phyloP scores from a whole-genome alignment of 2,888 invertebrate genomes.

The Chouioia cunea region DNA sequence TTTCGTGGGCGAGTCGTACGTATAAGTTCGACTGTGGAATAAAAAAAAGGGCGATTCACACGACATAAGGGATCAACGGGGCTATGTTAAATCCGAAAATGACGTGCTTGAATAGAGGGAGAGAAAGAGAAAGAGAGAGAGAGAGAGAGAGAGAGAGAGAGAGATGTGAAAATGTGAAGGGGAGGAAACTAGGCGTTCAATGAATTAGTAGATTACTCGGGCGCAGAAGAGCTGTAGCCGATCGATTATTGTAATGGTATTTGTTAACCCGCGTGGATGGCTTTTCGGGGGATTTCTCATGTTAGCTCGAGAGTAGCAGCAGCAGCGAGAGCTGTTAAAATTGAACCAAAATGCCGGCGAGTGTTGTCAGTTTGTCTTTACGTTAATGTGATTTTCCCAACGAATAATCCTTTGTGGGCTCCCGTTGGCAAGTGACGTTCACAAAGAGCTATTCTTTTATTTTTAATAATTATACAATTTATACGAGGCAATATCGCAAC shows the following conservation, averaged over 20 bases:
- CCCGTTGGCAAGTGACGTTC: too few relatives aligned
- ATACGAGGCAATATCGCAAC: too few relatives aligned
- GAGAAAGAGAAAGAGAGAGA: conserved; percentile 1
- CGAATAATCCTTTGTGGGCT: too few relatives aligned
- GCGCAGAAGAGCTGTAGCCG: neutral
- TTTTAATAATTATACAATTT: too few relatives aligned
- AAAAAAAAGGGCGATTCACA: neutral
- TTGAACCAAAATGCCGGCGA: too few relatives aligned
- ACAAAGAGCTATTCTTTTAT: too few relatives aligned
- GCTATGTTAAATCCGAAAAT: conserved; percentile 45
- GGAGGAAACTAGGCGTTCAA: conserved; percentile 34
- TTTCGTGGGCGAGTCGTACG: neutral
- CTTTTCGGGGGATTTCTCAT: conserved; percentile 12
- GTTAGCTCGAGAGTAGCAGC: neutral
- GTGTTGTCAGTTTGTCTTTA: too few relatives aligned
- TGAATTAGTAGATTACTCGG: conserved; percentile 43
- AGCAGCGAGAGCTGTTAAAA: neutral
- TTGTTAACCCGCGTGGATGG: conserved; percentile 15
- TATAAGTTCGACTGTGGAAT: neutral
- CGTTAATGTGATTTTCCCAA: too few relatives aligned
- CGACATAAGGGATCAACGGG: conserved; percentile 24
- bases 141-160: conserved; percentile 1
- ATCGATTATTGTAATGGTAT: conserved; percentile 42
- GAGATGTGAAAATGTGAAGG: neutral
- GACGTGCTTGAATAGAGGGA: conserved; percentile 28